These are phyloP conservation scores for Pachliopta kotzebuea DNA, from an alignment of 2,888 invertebrate species.

Conservation along the genomic window DNA sequence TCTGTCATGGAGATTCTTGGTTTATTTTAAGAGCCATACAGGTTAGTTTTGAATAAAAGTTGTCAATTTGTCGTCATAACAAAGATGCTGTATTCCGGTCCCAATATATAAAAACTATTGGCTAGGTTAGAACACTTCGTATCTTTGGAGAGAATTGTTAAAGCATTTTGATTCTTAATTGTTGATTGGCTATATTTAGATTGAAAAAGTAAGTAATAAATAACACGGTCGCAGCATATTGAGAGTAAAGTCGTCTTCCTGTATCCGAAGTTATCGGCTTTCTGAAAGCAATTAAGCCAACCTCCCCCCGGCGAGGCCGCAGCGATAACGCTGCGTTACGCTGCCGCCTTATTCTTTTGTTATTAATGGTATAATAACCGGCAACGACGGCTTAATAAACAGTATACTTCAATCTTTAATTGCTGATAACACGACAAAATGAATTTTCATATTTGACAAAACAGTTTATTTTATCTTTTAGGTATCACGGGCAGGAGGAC, in stretches of 20 bases:
- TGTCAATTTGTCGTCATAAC: too few species aligned
- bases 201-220: slow-evolving; percentile 6
- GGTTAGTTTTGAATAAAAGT: too few species aligned
- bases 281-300: slow-evolving; percentile 64
- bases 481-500: background rate
- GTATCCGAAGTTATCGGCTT: slow-evolving; percentile 46
- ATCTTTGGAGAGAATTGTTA: too few species aligned
- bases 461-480: too few species aligned
- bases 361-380: slow-evolving; percentile 51
- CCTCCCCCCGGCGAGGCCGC: slow-evolving; percentile 45
- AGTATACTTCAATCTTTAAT: slow-evolving; percentile 25
- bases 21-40: too few species aligned
- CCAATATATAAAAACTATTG: too few species aligned
- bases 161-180: too few species aligned
- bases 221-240: slow-evolving; percentile 17
- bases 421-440: slow-evolving; percentile 23
- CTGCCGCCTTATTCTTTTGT: slow-evolving; percentile 34
- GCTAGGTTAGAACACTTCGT: too few species aligned
- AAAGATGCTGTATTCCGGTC: too few species aligned
- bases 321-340: slow-evolving; percentile 36
- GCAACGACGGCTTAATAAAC: slow-evolving; percentile 30
- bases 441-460: too few species aligned
- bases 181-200: background rate
- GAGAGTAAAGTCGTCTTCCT: slow-evolving; percentile 23
- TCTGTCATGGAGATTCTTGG: background rate